A percentile compares a stretch with the other conserved stretches of the same genome.
These are phyloP conservation scores for Apodemia hepburni DNA, from an alignment of 2,888 invertebrate genomes.

Conservation along the genomic window DNA sequence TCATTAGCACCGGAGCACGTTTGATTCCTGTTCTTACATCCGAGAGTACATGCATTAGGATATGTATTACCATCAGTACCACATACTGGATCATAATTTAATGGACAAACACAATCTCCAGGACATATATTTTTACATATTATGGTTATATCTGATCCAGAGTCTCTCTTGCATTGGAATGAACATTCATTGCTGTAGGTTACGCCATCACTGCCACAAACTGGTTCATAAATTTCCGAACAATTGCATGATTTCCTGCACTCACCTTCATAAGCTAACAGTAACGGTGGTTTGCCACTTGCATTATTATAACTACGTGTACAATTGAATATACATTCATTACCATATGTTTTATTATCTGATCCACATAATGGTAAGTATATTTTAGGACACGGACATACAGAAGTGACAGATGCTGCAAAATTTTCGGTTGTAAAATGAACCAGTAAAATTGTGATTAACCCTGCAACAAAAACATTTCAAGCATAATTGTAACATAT, in stretches of 20 bases:
- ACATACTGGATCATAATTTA: slow-evolving; percentile 32
- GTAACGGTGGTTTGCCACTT: slow-evolving; percentile 14
- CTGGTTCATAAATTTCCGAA: slow-evolving; percentile 21
- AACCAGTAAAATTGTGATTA: neutral
- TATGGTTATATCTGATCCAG: slow-evolving; percentile 7
- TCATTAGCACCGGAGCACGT: slow-evolving; percentile 9
- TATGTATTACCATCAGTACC: slow-evolving; percentile 36
- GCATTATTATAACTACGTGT: slow-evolving; percentile 18
- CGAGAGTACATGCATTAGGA: slow-evolving; percentile 31
- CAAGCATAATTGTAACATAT: no score
- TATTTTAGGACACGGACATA: neutral
- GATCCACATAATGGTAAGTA: neutral
- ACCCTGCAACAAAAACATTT: neutral
- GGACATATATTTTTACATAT: slow-evolving; percentile 25
- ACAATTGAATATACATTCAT: slow-evolving; percentile 35
- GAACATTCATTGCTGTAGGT: slow-evolving; percentile 26
- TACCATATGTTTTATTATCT: slow-evolving; percentile 32
- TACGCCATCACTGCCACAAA: slow-evolving; percentile 32
- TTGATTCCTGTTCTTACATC: slow-evolving; percentile 28
- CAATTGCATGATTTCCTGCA: slow-evolving; percentile 29
- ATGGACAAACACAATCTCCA: slow-evolving; percentile 25
- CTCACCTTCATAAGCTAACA: slow-evolving; percentile 18
- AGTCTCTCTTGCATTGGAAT: slow-evolving; percentile 15
- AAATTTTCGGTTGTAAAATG: neutral
- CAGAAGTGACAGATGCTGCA: neutral